These are phyloP conservation scores for Carposina sasakii DNA, from an alignment of 1,140 invertebrate genomes.

Conservation along the genomic window DNA sequence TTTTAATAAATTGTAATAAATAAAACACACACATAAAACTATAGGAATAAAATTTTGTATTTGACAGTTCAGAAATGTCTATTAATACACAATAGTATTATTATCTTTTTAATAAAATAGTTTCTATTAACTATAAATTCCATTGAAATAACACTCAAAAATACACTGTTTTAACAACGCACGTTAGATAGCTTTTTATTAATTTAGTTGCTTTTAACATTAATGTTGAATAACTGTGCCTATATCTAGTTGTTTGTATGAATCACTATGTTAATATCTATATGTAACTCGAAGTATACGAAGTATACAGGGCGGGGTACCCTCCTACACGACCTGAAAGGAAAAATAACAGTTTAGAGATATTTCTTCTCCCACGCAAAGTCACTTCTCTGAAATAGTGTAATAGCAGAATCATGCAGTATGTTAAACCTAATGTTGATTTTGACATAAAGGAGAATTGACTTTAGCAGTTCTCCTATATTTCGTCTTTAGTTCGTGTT, in stretches of 20 bases:
- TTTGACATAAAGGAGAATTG: no score
- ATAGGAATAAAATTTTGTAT: constrained; percentile 69
- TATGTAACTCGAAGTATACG: constrained; percentile 13
- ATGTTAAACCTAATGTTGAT: no score
- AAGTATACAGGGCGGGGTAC: constrained; percentile 17
- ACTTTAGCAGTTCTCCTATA: no score
- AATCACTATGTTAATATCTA: constrained; percentile 22
- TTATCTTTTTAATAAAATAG: constrained; percentile 66
- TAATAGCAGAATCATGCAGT: neutral
- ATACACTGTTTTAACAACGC: constrained; percentile 58
- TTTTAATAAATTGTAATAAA: no score
- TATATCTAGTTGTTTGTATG: constrained; percentile 28
- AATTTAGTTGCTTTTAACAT: constrained; percentile 9
- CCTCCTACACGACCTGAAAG: constrained; percentile 2
- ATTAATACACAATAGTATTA: constrained; percentile 56
- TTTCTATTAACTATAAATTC: constrained; percentile 55
- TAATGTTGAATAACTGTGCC: no score
- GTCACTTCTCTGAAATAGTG: no score
- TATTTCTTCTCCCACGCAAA: no score
- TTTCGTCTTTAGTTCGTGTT: no score
- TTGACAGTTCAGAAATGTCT: constrained; percentile 58
- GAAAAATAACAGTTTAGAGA: no score
- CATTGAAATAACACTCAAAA: constrained; percentile 64
- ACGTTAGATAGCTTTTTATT: constrained; percentile 37
- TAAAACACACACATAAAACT: constrained; percentile 46